Evolutionary conservation across 2,797 vertebrate genomes (phyloP), one percentile per base, ranked within the genome.

Genomic region (Phataginus tricuspis): DNA sequence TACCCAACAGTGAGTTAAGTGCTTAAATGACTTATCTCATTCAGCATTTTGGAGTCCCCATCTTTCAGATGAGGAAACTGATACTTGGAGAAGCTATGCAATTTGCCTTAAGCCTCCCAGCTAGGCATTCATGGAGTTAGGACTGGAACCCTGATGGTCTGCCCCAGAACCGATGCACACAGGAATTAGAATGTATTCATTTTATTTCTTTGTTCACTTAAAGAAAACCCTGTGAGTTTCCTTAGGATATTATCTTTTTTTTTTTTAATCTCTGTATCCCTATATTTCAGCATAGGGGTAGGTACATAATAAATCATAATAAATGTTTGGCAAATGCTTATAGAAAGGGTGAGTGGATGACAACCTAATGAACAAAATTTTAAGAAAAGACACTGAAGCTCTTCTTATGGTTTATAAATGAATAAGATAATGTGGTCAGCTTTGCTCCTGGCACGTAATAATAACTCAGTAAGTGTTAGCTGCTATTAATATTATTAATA

Each of bases 331-430:
- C 3, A 87, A 72, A 72, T 78, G 23, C 42, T 51, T 63, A 55
- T 78, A 61, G 75, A 91, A 93, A 80, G 66, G 29, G 51, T 72
- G 71, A 69, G 61, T 71, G 53, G 71, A 91, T 77, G 87, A 83
- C 12, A 77, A 27, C 31, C 63, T 59, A 82, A 69, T 12, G 31
- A 77, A 10, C 27, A 87, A 68, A 85, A 63, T 37, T 49, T 79
- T 83, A 55, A 86, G 63, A 90, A 27, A 80, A 78, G 31, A n/a
- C 45, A 57, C 21, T 82, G 68, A 96, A 86, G 23, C 7, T 66
- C 19, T 74, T 71, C n/a, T 86, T 77, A 87, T 1, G 69, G 71
- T 75, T 89, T 90, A 64, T 57, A 23, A 89, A 91, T 49, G 29
- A 79, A 86, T 91, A 21, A 78, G 57, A 74, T 42, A 87, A 93